Percentiles rank a stretch among this genome's conserved stretches.
phyloP scores from a whole-genome alignment of 2,113 vertebrate genomes.

The Macroglossus sobrinus region DNA sequence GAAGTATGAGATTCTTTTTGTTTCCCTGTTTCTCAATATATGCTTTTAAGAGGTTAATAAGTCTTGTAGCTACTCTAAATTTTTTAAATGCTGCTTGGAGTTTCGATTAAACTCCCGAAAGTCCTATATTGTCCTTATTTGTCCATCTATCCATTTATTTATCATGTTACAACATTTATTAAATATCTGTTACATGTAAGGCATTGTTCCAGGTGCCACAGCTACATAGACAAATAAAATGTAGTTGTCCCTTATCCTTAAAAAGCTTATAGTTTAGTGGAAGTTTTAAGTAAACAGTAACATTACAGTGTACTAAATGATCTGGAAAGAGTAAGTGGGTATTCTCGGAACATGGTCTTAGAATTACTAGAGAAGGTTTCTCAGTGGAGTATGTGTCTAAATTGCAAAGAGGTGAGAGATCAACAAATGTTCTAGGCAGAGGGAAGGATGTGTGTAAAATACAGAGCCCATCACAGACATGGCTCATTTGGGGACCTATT shows the following conservation, averaged over 20 bases:
- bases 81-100: background rate
- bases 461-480: background rate
- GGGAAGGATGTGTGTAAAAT: background rate
- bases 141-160: background rate
- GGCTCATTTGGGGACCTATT: background rate
- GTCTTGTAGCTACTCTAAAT: background rate
- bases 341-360: background rate
- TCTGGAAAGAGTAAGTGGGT: background rate
- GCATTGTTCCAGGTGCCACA: background rate
- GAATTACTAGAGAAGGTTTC: background rate
- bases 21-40: background rate
- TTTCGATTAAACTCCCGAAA: background rate
- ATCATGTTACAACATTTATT: slow-evolving; percentile 15
- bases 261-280: background rate
- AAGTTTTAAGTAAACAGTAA: background rate
- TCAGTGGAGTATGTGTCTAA: background rate
- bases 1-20: slow-evolving; percentile 16
- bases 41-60: background rate
- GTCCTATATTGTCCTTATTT: background rate
- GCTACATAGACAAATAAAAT: background rate
- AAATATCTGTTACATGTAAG: background rate
- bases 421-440: background rate
- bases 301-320: background rate
- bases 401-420: background rate
- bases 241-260: background rate